A percentile compares a stretch with the other conserved stretches of the same genome.
These are phyloP conservation scores for Psilopsiagon aurifrons DNA, from an alignment of 2,113 vertebrate genomes.

Conservation along the genomic window DNA sequence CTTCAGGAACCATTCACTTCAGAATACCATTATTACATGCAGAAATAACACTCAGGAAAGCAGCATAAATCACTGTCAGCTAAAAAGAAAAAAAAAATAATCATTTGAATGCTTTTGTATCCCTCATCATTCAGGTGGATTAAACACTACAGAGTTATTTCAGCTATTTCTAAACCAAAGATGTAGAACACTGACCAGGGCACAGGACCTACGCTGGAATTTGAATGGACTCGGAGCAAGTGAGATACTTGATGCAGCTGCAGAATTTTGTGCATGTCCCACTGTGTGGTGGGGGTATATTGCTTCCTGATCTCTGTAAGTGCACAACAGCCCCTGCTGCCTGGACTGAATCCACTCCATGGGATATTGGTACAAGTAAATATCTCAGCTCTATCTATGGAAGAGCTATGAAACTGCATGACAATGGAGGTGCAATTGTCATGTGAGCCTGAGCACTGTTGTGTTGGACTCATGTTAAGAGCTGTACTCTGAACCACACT, in stretches of 20 bases:
- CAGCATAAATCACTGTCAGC: neutral
- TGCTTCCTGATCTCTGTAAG: neutral
- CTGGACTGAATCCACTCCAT: neutral
- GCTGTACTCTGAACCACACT: constrained; percentile 37
- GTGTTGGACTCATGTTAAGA: neutral
- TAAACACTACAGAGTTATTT: constrained; percentile 36
- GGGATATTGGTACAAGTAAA: neutral
- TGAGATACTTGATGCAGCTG: neutral
- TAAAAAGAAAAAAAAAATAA: neutral
- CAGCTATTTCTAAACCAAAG: neutral
- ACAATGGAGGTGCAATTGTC: neutral
- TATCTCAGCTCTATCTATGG: neutral
- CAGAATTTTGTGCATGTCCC: neutral
- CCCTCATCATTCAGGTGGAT: neutral
- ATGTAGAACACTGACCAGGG: neutral
- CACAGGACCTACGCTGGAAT: neutral
- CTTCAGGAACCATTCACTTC: neutral
- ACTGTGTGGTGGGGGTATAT: neutral
- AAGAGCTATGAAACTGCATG: neutral
- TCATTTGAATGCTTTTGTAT: neutral
- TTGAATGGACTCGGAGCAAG: neutral
- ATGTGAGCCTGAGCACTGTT: neutral
- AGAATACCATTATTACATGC: neutral
- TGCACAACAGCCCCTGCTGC: neutral
- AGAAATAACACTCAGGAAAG: neutral